A percentile compares a stretch with the other conserved stretches of the same genome.
Conservation (phyloP, 2,797 vertebrate species). For the Sphenopsis melanotis region DNA sequence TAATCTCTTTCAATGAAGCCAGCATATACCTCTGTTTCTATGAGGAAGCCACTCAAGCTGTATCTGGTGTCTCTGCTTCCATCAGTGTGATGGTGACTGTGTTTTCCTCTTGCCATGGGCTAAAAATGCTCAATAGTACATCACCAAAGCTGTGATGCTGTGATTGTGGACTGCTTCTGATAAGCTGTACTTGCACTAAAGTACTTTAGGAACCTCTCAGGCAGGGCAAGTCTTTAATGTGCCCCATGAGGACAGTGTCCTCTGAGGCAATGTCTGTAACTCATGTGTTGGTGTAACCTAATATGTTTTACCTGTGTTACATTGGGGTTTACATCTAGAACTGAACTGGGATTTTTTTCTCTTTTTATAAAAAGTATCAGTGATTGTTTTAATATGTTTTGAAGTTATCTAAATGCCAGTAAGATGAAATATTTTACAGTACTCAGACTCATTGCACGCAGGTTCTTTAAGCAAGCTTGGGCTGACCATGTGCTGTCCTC, state of each 20-base stretch:
- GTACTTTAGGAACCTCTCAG: background rate
- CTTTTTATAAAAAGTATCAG: accelerated
- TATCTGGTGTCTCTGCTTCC: background rate
- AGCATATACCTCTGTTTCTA: background rate
- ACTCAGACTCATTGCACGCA: background rate
- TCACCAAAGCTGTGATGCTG: background rate
- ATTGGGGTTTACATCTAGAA: background rate
- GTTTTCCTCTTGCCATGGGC: background rate
- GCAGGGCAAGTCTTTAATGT: background rate
- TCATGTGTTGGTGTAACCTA: background rate
- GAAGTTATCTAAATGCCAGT: background rate
- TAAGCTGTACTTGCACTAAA: background rate
- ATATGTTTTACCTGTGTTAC: background rate
- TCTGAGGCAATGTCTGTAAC: background rate
- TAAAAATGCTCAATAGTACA: background rate
- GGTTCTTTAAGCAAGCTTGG: background rate
- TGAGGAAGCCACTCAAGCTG: background rate
- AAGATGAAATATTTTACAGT: background rate
- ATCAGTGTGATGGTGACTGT: accelerated
- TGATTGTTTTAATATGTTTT: background rate
- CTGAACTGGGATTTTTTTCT: background rate
- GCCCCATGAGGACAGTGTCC: background rate
- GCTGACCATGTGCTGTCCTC: background rate
- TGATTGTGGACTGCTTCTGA: background rate
- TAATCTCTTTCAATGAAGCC: background rate